A percentile compares a stretch with the other conserved stretches of the same genome.
Evolutionary conservation across 2,797 vertebrate genomes (phyloP).

Genomic region (Bryconaethiops microstoma): DNA sequence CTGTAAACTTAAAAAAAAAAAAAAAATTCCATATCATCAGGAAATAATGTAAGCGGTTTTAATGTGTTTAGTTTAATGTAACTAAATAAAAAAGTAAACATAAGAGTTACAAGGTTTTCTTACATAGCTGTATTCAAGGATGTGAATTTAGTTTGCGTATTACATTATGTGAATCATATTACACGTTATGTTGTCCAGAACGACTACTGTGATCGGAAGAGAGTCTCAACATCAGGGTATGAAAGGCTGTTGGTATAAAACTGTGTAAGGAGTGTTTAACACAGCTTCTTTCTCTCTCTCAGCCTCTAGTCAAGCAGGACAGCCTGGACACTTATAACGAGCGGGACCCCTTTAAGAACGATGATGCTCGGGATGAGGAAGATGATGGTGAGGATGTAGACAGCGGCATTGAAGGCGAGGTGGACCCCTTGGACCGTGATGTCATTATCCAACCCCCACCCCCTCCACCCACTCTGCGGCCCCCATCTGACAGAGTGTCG

Average conservation of each 20-base stretch:
- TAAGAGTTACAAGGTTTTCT: too few relatives aligned
- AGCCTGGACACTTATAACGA: constrained; percentile 97
- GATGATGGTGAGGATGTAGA: constrained; percentile 89
- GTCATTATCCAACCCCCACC: constrained; percentile 79
- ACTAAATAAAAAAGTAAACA: too few relatives aligned
- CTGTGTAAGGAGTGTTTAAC: background rate
- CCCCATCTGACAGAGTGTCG: constrained; percentile 82
- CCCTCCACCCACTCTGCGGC: constrained; percentile 71
- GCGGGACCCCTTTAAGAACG: constrained; percentile 94
- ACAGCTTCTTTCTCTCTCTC: constrained; percentile 46
- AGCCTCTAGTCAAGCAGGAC: constrained; percentile 95
- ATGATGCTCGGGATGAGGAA: constrained; percentile 86
- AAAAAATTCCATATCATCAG: too few relatives aligned
- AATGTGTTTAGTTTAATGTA: too few relatives aligned
- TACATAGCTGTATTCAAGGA: too few relatives aligned
- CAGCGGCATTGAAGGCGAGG: constrained; percentile 85
- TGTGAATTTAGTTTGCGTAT: too few relatives aligned
- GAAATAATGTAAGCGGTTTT: too few relatives aligned
- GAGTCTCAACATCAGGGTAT: constrained; percentile 43
- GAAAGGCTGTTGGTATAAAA: background rate
- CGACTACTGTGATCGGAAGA: background rate
- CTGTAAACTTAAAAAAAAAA: too few relatives aligned
- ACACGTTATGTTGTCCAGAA: background rate
- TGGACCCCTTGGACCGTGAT: constrained; percentile 90
- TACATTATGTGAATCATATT: background rate